Conservation (phyloP, 2,113 vertebrate species). For the Spheniscus mendiculus region DNA sequence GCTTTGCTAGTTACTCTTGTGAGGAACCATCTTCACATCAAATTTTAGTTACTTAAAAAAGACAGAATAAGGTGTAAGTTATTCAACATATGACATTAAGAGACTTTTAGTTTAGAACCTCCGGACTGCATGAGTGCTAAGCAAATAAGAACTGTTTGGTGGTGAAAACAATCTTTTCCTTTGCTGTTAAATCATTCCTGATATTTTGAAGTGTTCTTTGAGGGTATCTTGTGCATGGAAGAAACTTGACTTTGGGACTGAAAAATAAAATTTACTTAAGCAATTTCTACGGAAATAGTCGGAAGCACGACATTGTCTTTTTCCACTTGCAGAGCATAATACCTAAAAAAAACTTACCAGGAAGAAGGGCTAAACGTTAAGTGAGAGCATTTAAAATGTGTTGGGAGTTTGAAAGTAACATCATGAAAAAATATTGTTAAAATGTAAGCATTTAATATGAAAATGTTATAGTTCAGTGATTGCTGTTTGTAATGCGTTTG, state of each 20-base stretch:
- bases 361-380: not conserved
- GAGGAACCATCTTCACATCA: not conserved
- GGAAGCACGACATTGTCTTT: not conserved
- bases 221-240: not conserved
- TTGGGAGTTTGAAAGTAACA: not conserved
- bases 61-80: not conserved
- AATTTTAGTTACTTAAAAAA: not conserved
- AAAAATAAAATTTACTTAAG: not conserved
- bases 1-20: not conserved
- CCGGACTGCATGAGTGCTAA: not conserved
- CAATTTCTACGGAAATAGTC: not conserved
- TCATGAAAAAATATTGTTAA: rapidly evolving
- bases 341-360: not conserved
- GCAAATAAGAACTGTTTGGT: not conserved
- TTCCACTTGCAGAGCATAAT: not conserved
- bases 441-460: not conserved
- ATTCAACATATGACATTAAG: not conserved
- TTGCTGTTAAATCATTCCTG: not conserved
- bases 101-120: not conserved
- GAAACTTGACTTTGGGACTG: not conserved
- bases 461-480: not conserved
- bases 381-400: not conserved
- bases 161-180: not conserved
- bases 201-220: not conserved
- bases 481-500: not conserved